A percentile compares a stretch with the other conserved stretches of the same genome.
Evolutionary conservation across 1,140 invertebrate species (phyloP).

Genomic region (Pseudomyrmex concolor): DNA sequence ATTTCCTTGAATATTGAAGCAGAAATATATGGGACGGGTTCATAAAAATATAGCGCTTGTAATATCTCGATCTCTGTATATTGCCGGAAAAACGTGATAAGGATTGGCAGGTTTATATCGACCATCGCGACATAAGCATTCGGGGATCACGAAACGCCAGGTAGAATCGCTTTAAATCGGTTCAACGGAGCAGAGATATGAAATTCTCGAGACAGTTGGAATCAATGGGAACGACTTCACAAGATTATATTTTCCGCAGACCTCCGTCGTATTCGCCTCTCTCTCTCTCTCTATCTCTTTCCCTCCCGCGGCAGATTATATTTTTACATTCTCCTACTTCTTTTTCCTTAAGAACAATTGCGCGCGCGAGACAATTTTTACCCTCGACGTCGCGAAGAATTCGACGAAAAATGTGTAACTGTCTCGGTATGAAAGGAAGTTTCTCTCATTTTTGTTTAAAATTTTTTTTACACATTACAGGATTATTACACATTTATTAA

Average conservation of each 20-base stretch:
- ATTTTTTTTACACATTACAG: too few species aligned
- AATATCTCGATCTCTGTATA: slow-evolving; percentile 39
- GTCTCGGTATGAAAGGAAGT: too few species aligned
- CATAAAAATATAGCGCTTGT: slow-evolving; percentile 36
- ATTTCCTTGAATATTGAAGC: slow-evolving; percentile 41
- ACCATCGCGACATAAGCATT: slow-evolving; percentile 54
- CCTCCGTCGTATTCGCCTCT: neutral
- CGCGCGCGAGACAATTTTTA: slow-evolving; percentile 1
- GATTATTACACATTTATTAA: too few species aligned
- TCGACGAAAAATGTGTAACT: neutral
- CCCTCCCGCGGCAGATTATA: slow-evolving; percentile 57
- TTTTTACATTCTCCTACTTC: slow-evolving; percentile 38
- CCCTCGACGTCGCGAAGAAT: slow-evolving; percentile 8
- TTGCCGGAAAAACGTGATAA: slow-evolving; percentile 52
- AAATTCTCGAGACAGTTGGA: slow-evolving; percentile 57
- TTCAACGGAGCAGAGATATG: slow-evolving; percentile 53
- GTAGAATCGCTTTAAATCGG: slow-evolving; percentile 53
- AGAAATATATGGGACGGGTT: slow-evolving; percentile 1
- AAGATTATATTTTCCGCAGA: slow-evolving; percentile 40
- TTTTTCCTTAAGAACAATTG: slow-evolving; percentile 21
- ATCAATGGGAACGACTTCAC: slow-evolving; percentile 51
- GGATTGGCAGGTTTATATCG: slow-evolving; percentile 54
- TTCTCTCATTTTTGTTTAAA: too few species aligned
- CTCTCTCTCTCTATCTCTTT: slow-evolving; percentile 20
- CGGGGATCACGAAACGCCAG: slow-evolving; percentile 41